These are phyloP conservation scores for Ptilonorhynchus violaceus DNA, from an alignment of 2,113 vertebrate species.

Conservation along the genomic window DNA sequence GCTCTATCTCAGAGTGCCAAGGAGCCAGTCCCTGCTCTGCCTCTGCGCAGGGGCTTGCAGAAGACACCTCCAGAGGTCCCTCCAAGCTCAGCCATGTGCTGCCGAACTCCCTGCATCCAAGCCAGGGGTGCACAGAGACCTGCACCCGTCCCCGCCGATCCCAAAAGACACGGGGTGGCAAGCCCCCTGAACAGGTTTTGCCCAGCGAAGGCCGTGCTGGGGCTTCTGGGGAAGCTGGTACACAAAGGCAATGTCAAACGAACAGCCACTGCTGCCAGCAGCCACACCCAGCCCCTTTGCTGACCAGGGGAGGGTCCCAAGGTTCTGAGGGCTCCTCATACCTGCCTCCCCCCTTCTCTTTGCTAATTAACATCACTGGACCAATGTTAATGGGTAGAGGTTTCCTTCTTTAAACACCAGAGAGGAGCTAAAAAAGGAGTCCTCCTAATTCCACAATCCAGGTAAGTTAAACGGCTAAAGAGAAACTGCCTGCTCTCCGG, in stretches of 20 bases:
- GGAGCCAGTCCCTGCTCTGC: background rate
- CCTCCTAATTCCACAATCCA: background rate
- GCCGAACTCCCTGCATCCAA: background rate
- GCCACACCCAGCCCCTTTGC: fast-evolving
- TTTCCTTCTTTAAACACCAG: background rate
- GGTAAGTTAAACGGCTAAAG: background rate
- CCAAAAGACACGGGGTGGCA: fast-evolving
- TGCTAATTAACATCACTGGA: background rate
- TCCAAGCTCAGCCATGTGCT: conserved; percentile 38
- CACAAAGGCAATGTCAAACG: background rate
- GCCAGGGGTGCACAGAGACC: background rate
- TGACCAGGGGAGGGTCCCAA: background rate
- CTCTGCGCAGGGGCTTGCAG: background rate
- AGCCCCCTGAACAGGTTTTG: background rate
- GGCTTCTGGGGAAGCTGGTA: fast-evolving
- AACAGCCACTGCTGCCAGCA: fast-evolving
- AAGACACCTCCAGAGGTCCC: conserved; percentile 55
- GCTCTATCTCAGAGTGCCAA: fast-evolving
- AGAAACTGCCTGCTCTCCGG: background rate
- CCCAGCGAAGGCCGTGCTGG: fast-evolving
- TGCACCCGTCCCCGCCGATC: fast-evolving
- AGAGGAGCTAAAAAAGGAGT: background rate
- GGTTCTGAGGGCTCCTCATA: background rate
- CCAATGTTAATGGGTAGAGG: background rate
- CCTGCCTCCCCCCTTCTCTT: background rate